phyloP scores from a whole-genome alignment of 2,797 vertebrate species.

The Eurystomus glaucurus region DNA sequence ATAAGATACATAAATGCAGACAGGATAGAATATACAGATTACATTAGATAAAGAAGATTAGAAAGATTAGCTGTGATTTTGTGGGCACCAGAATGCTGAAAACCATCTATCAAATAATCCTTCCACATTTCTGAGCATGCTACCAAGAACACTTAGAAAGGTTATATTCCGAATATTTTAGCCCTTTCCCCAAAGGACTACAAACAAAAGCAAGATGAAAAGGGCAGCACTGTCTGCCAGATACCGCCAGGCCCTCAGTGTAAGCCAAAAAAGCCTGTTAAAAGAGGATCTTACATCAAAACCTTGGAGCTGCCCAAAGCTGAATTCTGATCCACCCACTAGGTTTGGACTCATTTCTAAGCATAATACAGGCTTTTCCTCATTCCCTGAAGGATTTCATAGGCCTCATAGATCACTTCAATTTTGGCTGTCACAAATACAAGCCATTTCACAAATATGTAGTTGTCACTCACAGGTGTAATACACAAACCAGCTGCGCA shows the following conservation, averaged over 20 bases:
- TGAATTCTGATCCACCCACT: slow-evolving; percentile 35
- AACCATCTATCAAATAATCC: slow-evolving; percentile 51
- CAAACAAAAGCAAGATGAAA: slow-evolving; percentile 64
- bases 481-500: background rate
- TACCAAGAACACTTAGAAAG: slow-evolving; percentile 54
- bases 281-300: slow-evolving; percentile 51
- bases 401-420: background rate
- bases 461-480: background rate
- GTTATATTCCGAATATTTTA: slow-evolving; percentile 51
- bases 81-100: background rate
- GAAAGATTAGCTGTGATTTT: slow-evolving; percentile 64
- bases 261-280: slow-evolving; percentile 36
- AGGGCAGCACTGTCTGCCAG: slow-evolving; percentile 55
- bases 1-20: slow-evolving; percentile 11
- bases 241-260: background rate
- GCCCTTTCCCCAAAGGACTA: slow-evolving; percentile 49
- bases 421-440: background rate
- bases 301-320: background rate
- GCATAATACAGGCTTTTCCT: background rate
- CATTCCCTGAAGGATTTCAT: background rate
- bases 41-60: slow-evolving; percentile 66
- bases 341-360: slow-evolving; percentile 9
- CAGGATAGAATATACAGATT: slow-evolving; percentile 56
- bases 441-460: background rate
- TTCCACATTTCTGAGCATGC: slow-evolving; percentile 35